Evolutionary conservation across 2,113 vertebrate species (phyloP).

Genomic region (Plectropomus leopardus): DNA sequence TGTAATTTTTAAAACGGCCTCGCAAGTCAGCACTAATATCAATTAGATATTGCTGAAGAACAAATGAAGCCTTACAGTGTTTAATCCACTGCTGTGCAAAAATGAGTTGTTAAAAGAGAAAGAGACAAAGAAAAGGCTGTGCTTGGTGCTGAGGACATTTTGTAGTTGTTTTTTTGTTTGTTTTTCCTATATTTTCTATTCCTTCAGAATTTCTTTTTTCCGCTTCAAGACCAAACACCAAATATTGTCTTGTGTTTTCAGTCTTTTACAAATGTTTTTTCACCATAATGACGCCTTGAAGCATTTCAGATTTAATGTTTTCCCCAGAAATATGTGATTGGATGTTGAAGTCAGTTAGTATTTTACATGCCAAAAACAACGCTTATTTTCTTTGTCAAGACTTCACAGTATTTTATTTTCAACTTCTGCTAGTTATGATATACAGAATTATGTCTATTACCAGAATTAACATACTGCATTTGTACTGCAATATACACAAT

Average conservation of each 20-base stretch:
- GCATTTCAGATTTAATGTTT: background rate
- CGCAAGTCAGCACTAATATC: background rate
- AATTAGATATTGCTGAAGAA: background rate
- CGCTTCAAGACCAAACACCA: background rate
- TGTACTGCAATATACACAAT: background rate
- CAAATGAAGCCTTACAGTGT: background rate
- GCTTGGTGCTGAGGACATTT: background rate
- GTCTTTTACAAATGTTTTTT: background rate
- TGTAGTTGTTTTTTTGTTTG: background rate
- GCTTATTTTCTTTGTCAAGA: background rate
- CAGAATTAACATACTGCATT: background rate
- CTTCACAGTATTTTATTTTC: background rate
- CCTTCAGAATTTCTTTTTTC: background rate
- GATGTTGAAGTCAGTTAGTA: background rate
- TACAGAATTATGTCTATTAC: background rate
- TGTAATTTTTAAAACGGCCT: no score
- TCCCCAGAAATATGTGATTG: background rate
- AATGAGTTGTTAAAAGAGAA: background rate
- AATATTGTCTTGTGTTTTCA: background rate
- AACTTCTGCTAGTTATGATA: background rate
- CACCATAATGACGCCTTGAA: background rate
- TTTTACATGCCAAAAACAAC: slow-evolving; percentile 9
- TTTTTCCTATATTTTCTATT: background rate
- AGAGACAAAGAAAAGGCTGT: no score
- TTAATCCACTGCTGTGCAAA: background rate